Base-by-base conservation (phyloP, 1,140 invertebrate genomes). In the Leptinotarsa lineolata region DNA sequence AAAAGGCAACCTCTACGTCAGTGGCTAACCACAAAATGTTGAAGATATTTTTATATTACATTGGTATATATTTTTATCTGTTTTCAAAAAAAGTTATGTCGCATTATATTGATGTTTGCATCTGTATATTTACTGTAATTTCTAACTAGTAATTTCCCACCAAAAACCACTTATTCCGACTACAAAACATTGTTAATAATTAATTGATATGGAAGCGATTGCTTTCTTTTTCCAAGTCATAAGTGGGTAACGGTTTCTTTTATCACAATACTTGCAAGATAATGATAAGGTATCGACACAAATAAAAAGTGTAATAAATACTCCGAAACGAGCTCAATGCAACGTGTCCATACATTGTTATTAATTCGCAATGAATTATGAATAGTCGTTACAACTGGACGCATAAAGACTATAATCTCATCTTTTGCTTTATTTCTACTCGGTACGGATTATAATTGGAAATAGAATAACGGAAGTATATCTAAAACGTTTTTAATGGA, bases 271-370 rank as follows among this genome's bases (percentile, higher is more conserved):
- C 48, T 54, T 54, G 48, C 1, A 16, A 15, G n/a, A 18, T 54
- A 54, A 54, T 54, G 48, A 54, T n/a, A 54, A n/a, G 48, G 48
- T 54, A 54, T 54, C 15, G 48, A 54, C 48, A 54, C 15, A 18
- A 54, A 54, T 54, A 54, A 54, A 54, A 54, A 54, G 4, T 54
- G 48, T 54, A 54, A 54, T 54, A 54, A 54, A 54, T 54, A 54
- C 48, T 54, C 48, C n/a, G 16, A 18, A 54, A 54, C 48, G 48
- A 18, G 48, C 15, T 54, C 48, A 18, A 16, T 54, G n/a, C n/a
- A 54, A 54, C 13, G 16, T 54, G 16, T 54, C 48, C n/a, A 15
- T 54, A 54, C 48, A 54, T 54, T 54, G n/a, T 54, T 54, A 54
- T 54, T 54, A 54, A 54, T 54, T 16, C n/a, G 48, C 48, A 54